phyloP scores from a whole-genome alignment of 2,888 invertebrate species.

The Troglohyphantes excavatus region DNA sequence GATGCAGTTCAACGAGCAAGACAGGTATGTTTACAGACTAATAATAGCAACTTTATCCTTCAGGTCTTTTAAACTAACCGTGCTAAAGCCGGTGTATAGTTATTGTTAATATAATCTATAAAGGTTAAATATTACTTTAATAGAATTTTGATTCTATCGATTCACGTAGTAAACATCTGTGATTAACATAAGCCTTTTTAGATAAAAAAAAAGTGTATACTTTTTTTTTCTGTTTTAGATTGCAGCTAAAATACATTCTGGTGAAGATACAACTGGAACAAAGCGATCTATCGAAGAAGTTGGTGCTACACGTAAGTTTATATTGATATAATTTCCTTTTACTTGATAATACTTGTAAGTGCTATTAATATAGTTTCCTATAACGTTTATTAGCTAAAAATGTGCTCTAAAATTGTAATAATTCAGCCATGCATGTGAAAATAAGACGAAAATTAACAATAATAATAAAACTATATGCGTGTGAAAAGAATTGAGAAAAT shows the following conservation, averaged over 20 bases:
- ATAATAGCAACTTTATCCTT: background rate
- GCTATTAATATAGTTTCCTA: background rate
- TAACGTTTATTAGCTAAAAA: background rate
- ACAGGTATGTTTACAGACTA: conserved; percentile 74
- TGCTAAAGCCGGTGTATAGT: background rate
- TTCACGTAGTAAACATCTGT: too few species aligned
- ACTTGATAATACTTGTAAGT: background rate
- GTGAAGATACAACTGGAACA: conserved; percentile 68
- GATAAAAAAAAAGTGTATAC: background rate
- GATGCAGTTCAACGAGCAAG: conserved; percentile 80
- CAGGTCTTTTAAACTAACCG: too few species aligned
- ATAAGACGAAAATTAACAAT: too few species aligned
- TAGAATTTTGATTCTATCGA: too few species aligned
- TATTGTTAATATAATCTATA: background rate
- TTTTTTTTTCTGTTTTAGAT: conserved; percentile 53
- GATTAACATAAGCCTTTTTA: too few species aligned
- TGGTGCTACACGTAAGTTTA: conserved; percentile 65
- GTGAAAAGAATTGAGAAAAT: too few species aligned
- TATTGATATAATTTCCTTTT: background rate
- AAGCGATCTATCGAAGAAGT: conserved; percentile 75
- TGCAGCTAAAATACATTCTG: conserved; percentile 76
- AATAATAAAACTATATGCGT: background rate
- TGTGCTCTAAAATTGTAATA: background rate
- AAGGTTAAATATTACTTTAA: too few species aligned
- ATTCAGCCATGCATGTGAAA: too few species aligned